Evolutionary conservation across 2,113 vertebrate species (phyloP).

Genomic region (Isurus oxyrinchus): DNA sequence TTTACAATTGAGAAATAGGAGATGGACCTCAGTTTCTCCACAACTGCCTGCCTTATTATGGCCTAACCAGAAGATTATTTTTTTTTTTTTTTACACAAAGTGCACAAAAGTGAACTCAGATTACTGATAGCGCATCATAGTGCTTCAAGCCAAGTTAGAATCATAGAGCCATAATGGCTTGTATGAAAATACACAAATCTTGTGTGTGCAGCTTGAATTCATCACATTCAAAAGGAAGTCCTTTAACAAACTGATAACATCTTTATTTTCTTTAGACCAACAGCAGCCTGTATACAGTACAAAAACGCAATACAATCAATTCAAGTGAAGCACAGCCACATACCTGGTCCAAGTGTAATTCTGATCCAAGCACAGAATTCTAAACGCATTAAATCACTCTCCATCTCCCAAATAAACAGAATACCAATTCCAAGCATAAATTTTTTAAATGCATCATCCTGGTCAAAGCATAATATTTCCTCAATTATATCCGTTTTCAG

Average conservation of each 20-base stretch:
- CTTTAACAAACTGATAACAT: slow-evolving; percentile 33
- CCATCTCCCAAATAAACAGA: slow-evolving; percentile 36
- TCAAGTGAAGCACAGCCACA: slow-evolving; percentile 36
- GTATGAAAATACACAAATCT: not conserved
- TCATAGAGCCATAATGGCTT: not conserved
- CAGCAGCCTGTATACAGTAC: slow-evolving; percentile 37
- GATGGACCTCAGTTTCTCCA: not conserved
- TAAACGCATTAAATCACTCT: slow-evolving; percentile 33
- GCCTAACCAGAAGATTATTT: not conserved
- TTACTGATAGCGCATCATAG: not conserved
- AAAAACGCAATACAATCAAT: slow-evolving; percentile 34
- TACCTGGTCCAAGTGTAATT: slow-evolving; percentile 36
- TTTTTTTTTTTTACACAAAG: not conserved
- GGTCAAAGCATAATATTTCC: slow-evolving; percentile 34
- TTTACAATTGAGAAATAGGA: not conserved
- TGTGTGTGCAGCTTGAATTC: slow-evolving; percentile 29
- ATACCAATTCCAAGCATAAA: slow-evolving; percentile 20
- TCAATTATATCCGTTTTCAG: slow-evolving; percentile 28
- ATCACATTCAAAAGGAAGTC: slow-evolving; percentile 28
- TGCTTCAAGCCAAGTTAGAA: not conserved
- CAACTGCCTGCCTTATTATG: not conserved
- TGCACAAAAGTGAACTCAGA: not conserved
- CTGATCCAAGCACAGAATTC: slow-evolving; percentile 36
- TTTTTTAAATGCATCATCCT: slow-evolving; percentile 34
- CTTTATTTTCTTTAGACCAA: slow-evolving; percentile 34